Base-by-base conservation (phyloP, 2,797 vertebrate genomes). In the Adelosebastes latens region DNA sequence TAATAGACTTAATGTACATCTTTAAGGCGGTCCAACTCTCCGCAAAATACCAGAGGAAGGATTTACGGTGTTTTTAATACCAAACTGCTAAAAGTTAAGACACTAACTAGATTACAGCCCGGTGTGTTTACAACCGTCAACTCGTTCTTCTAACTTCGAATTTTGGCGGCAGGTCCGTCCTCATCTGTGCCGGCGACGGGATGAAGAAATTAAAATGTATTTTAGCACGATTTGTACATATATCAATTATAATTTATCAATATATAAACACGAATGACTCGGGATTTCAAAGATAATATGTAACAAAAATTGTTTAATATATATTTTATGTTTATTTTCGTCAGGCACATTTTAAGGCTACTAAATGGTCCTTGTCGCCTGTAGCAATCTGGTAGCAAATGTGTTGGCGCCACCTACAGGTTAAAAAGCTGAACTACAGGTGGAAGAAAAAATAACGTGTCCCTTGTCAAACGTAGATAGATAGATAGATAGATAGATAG, bases 1-100 rank as follows among this genome's bases (percentile, higher is more conserved):
- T 75, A 42, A 99, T 96, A 2, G 97, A 97, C 77, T 98, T 99
- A 69, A 99, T 96, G 77, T 97, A 92, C 99, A 99, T 99, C 83
- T 94, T 95, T 18, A n/a, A 9, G 5, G 6, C 25, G 20, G 25
- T 36, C n/a, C 31, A 77, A 77, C 46, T 81, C 27, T 62, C 76
- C 27, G 25, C 14, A 9, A 8, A 52, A 0, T 68, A 14, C 77
- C 66, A 10, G 24, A 66, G 62, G 12, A 14, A 61, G 59, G 5
- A 20, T 36, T 2, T 9, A 8, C 12, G 10, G 20, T 25, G 49
- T 25, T 5, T 5, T 2, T 0, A 29, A 29, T 7, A 13, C 4
- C 1, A 36, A 79, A 20, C 2, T 4, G 12, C 4, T 14, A 39
- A 39, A 27, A 49, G 2, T 1, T 1, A 8, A 46, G 22, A 4